Evolutionary conservation across 2,888 invertebrate species (phyloP).

Genomic region (Ennomos erosarius): DNA sequence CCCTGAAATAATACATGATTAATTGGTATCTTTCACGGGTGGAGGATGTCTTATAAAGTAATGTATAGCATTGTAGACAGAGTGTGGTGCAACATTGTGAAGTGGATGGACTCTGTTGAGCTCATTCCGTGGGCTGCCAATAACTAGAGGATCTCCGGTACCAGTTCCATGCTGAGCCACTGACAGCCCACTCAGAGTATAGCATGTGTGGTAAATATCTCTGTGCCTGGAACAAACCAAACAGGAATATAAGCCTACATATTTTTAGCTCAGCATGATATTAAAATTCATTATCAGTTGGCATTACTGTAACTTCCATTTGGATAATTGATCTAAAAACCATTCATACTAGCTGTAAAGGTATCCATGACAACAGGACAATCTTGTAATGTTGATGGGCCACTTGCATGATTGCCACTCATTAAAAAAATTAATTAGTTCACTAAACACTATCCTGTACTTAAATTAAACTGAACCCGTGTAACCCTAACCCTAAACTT

Average conservation of each 20-base stretch:
- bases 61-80: slow-evolving; percentile 79
- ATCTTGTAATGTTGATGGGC: no score
- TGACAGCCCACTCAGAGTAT: slow-evolving; percentile 96
- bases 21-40: slow-evolving; percentile 74
- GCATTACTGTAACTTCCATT: no score
- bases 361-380: no score
- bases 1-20: slow-evolving; percentile 31
- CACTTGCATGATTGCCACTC: no score
- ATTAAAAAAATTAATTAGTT: no score
- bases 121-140: slow-evolving; percentile 89
- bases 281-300: not conserved
- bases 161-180: slow-evolving; percentile 92
- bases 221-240: slow-evolving; percentile 86
- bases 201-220: slow-evolving; percentile 99
- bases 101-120: slow-evolving; percentile 92
- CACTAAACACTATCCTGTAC: no score
- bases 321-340: no score
- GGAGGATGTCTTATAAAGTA: slow-evolving; percentile 79
- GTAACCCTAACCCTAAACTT: no score
- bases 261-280: no score
- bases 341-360: no score
- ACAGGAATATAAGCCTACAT: not conserved
- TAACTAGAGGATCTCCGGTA: slow-evolving; percentile 79
- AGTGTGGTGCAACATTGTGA: slow-evolving; percentile 91
- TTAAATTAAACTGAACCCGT: no score